Conservation (phyloP, 2,113 vertebrate species). For the Lasiurus borealis region DNA sequence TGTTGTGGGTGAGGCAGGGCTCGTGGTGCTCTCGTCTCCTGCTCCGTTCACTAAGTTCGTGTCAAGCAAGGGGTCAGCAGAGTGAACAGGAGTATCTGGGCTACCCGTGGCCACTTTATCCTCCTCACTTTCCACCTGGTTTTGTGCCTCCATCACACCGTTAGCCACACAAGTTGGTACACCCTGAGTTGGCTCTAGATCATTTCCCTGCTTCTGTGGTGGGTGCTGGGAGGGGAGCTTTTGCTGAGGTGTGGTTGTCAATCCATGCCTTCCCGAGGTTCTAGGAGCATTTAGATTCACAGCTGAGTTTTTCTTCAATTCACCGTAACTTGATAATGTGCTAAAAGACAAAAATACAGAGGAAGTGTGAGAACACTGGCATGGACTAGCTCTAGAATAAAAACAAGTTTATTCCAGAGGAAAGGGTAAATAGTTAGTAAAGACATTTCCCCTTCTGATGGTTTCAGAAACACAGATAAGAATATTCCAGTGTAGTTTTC, state of each 20-base stretch:
- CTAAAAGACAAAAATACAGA: conserved; percentile 77
- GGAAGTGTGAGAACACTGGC: not conserved
- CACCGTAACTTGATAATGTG: conserved; percentile 77
- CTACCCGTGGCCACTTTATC: not conserved
- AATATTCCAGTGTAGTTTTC: not conserved
- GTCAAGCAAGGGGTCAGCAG: not conserved
- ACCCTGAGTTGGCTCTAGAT: conserved; percentile 77
- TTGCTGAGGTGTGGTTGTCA: conserved; percentile 82
- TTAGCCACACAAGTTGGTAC: conserved; percentile 84
- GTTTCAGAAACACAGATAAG: not conserved
- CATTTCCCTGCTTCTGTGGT: conserved; percentile 81
- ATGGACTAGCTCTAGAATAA: not conserved
- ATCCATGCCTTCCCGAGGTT: conserved; percentile 83
- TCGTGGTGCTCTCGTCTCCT: not conserved
- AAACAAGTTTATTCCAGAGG: not conserved
- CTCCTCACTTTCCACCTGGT: conserved; percentile 65
- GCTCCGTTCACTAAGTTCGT: conserved; percentile 82
- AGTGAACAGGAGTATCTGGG: not conserved
- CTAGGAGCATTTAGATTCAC: conserved; percentile 78
- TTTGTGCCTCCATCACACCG: conserved; percentile 74
- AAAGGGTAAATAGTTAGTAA: not conserved
- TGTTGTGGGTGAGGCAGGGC: conserved; percentile 13
- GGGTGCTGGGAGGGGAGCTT: conserved; percentile 77
- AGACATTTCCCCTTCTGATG: not conserved
- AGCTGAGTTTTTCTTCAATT: conserved; percentile 86